Evolutionary conservation across 1,140 invertebrate genomes (phyloP).

Genomic region (Musca vetustissima): DNA sequence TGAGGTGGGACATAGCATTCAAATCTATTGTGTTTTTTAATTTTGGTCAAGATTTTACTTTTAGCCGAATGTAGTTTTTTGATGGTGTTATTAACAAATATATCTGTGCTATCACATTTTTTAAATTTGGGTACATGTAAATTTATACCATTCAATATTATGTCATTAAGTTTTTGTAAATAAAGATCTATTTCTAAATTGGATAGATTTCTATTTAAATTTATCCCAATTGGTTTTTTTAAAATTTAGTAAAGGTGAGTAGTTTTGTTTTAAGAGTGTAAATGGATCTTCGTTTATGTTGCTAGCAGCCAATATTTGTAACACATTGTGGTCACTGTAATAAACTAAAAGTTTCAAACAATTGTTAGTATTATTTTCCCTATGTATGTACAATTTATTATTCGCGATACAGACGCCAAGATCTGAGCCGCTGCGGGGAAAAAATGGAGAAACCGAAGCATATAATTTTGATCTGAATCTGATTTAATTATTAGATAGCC

Average conservation of each 20-base stretch:
- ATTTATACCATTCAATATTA: neutral
- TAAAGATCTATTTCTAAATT: neutral
- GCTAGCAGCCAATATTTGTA: neutral
- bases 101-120: too few species aligned
- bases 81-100: neutral
- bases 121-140: too few species aligned
- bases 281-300: too few species aligned
- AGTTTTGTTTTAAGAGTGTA: too few species aligned
- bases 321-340: conserved; percentile 10
- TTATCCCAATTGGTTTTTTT: conserved; percentile 5
- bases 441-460: neutral
- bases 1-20: neutral
- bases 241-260: neutral
- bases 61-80: neutral
- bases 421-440: neutral
- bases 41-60: neutral
- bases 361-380: conserved; percentile 1
- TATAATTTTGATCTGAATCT: conserved; percentile 1
- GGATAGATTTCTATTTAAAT: neutral
- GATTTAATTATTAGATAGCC: neutral
- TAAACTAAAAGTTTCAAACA: conserved; percentile 4
- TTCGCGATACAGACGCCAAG: conserved; percentile 10
- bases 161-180: neutral
- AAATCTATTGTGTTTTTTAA: conserved; percentile 12
- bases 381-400: neutral